Evolutionary conservation across 2,888 invertebrate species (phyloP).

Genomic region (Steromphala cineraria): DNA sequence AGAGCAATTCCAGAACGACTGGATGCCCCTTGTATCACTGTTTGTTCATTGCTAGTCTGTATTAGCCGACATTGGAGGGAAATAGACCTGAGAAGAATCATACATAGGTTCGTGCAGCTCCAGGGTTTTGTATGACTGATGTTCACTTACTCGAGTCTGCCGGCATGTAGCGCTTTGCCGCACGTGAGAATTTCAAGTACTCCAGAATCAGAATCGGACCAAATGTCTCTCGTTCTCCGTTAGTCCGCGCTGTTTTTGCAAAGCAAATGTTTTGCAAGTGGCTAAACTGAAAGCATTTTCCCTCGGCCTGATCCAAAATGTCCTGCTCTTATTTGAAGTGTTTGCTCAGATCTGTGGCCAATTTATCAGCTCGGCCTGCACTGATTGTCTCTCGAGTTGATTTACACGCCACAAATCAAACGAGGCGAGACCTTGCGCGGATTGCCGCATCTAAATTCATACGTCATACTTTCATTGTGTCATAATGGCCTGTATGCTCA

Average conservation of each 20-base stretch:
- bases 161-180: slow-evolving; percentile 6
- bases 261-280: slow-evolving; percentile 14
- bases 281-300: background rate
- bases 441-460: background rate
- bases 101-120: background rate
- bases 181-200: slow-evolving; percentile 2
- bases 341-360: slow-evolving; percentile 1
- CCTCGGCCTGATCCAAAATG: background rate
- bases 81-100: background rate
- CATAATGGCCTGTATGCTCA: slow-evolving; percentile 5
- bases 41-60: slow-evolving; percentile 1
- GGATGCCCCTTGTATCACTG: background rate
- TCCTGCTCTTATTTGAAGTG: background rate
- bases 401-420: background rate
- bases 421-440: background rate
- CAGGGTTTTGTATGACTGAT: background rate
- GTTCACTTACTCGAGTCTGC: background rate
- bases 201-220: background rate
- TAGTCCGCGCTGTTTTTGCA: background rate
- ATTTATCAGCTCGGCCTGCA: background rate
- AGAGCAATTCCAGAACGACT: background rate
- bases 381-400: slow-evolving; percentile 1
- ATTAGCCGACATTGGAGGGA: background rate
- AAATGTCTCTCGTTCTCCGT: background rate
- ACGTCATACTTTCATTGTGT: slow-evolving; percentile 12